phyloP scores from a whole-genome alignment of 1,140 invertebrate genomes.

The Pogonognathellus flavescens region DNA sequence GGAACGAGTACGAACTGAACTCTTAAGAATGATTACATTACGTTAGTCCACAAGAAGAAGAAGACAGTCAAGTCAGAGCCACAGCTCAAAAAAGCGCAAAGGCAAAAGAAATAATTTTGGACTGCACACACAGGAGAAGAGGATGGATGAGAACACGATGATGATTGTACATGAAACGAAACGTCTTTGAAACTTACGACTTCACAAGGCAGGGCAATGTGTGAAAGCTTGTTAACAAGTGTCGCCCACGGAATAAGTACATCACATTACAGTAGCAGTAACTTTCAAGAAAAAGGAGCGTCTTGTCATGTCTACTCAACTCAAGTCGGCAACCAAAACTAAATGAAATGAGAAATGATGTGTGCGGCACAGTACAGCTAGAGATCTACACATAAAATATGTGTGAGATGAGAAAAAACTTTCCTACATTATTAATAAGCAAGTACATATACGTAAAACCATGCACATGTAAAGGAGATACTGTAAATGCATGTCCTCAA shows the following conservation, averaged over 20 bases:
- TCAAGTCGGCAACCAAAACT: conserved; percentile 30
- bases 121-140: neutral
- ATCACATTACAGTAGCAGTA: conserved; percentile 24
- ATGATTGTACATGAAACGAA: neutral
- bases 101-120: conserved; percentile 24
- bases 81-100: neutral
- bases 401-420: too few species aligned
- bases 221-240: conserved; percentile 50
- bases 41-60: neutral
- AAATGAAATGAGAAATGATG: conserved; percentile 24
- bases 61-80: neutral
- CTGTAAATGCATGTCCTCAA: too few species aligned
- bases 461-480: too few species aligned
- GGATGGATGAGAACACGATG: neutral
- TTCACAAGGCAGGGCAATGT: conserved; percentile 29
- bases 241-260: conserved; percentile 30
- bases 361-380: too few species aligned
- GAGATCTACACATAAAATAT: too few species aligned
- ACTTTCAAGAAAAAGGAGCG: conserved; percentile 33
- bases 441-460: too few species aligned
- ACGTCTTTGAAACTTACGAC: conserved; percentile 15
- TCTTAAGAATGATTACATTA: conserved; percentile 11
- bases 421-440: too few species aligned
- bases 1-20: neutral
- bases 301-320: conserved; percentile 28